Evolutionary conservation across 2,113 vertebrate species (phyloP), one percentile per base, ranked within the genome.

Genomic region (Bucco capensis): DNA sequence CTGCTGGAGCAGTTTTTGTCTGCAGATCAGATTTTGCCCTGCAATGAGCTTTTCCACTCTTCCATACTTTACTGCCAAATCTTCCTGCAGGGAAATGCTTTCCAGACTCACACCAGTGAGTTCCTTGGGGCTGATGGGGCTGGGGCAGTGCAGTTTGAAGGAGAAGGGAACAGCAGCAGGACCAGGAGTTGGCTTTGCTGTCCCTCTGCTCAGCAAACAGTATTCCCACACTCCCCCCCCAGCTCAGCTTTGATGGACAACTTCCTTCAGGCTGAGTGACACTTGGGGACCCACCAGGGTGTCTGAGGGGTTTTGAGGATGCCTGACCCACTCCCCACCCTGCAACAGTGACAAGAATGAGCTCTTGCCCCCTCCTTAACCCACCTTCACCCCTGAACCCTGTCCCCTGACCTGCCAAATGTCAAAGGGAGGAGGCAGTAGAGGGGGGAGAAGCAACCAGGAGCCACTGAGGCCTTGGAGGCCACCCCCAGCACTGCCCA

Each of bases 241-340:
- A 12, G 12, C 25, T 28, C 40, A 19, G 58, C 14, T 86, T 93
- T 97, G 94, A 97, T 94, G 92, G 95, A 96, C 96, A 96, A 81
- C 87, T 93, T 82, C 89, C 94, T 47, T 96, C 94, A 90, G 0
- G 4, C 90, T 96, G 96, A 96, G 18, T 96, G 96, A 96, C 96
- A 95, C 79, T 87, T 10, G 94, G 75, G 74, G 92, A 92, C 86
- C 94, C 90, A 22, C 62, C 84, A 23, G 82, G 82, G 56, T 74
- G 91, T 37, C 61, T 1, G 54, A 50, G 81, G 81, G 83, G 14
- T 72, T 67, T 38, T 3, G 35, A 46, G 94, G 86, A 24, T 1
- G 10, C 49, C 53, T 96, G 96, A 96, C 94, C 94, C 31, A 27
- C 9, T 30, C 86, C 74, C 57, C 62, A 35, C 76, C 82, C 61